Percentiles rank a stretch among this genome's conserved stretches.
Conservation (phyloP, 2,797 vertebrate species). For the Tinamus major region DNA sequence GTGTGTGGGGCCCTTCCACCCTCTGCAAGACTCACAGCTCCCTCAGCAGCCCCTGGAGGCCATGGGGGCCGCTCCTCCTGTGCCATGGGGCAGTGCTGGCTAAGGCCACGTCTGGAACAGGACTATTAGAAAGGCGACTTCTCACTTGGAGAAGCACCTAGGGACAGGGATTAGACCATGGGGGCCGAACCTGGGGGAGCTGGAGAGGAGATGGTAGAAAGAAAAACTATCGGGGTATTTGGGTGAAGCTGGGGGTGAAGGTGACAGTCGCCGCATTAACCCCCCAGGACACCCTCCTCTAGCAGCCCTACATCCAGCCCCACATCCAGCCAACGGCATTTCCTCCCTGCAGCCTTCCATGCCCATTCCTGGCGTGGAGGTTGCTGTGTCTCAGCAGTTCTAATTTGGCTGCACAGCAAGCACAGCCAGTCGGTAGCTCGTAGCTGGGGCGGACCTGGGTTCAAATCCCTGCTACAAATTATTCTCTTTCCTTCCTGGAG, state of each 20-base stretch:
- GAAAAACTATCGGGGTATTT: background rate
- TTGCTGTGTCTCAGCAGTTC: background rate
- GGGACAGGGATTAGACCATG: background rate
- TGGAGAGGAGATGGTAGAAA: background rate
- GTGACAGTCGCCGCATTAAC: too few species aligned
- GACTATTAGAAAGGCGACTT: rapidly evolving
- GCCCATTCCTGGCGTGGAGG: background rate
- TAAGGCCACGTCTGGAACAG: rapidly evolving
- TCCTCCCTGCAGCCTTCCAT: background rate
- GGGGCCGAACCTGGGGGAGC: too few species aligned
- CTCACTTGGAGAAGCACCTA: rapidly evolving
- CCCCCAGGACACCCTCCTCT: background rate
- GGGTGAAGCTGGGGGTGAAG: background rate
- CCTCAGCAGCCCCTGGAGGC: rapidly evolving
- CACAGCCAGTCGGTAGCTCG: rapidly evolving
- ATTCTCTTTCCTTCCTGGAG: background rate
- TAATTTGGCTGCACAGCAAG: background rate
- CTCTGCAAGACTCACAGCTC: rapidly evolving
- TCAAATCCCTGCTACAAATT: background rate
- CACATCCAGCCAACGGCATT: rapidly evolving
- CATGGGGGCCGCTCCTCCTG: rapidly evolving
- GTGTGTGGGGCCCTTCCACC: rapidly evolving
- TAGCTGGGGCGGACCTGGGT: background rate
- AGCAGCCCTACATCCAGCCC: background rate
- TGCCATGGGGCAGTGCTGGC: background rate